Evolutionary conservation across 2,797 vertebrate genomes (phyloP).

Genomic region (Philypnodon macrostomus): DNA sequence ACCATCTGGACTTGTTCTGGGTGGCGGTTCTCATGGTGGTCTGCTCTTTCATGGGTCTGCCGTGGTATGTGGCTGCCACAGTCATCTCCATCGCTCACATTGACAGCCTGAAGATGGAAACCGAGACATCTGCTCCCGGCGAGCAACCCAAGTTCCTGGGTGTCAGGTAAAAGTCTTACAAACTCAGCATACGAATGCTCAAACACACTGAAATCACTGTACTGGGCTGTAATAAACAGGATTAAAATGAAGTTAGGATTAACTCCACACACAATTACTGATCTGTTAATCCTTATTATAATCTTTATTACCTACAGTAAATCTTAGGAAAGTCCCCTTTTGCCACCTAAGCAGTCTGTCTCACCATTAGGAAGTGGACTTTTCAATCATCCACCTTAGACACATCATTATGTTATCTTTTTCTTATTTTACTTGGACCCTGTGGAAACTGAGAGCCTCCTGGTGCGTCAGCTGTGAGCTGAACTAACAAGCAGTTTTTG

Average conservation of each 20-base stretch:
- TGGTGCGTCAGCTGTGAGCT: conserved; percentile 74
- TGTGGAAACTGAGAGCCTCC: conserved; percentile 25
- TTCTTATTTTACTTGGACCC: conserved; percentile 4
- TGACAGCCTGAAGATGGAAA: conserved; percentile 98
- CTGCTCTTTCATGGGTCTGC: conserved; percentile 96
- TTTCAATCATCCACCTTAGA: not conserved
- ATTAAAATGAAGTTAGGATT: not conserved
- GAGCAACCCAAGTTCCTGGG: conserved; percentile 96
- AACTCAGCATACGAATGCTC: not conserved
- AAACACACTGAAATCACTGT: not conserved
- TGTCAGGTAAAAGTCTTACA: conserved; percentile 80
- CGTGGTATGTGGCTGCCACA: conserved; percentile 97
- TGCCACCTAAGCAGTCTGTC: not conserved
- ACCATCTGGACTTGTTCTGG: conserved; percentile 96
- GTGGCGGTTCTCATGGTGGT: conserved; percentile 90
- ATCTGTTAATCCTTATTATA: conserved; percentile 3
- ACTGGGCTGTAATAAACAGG: not conserved
- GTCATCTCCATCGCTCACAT: conserved; percentile 99
- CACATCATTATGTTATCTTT: not conserved
- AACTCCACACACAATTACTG: not conserved
- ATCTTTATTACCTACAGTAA: not conserved
- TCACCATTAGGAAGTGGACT: not conserved
- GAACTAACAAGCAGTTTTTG: conserved; percentile 57
- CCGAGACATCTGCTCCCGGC: conserved; percentile 93
- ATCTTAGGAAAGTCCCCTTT: not conserved